Evolutionary conservation across 2,888 invertebrate species (phyloP), one percentile per base, ranked within the genome.

Genomic region (Dioctria rufipes): DNA sequence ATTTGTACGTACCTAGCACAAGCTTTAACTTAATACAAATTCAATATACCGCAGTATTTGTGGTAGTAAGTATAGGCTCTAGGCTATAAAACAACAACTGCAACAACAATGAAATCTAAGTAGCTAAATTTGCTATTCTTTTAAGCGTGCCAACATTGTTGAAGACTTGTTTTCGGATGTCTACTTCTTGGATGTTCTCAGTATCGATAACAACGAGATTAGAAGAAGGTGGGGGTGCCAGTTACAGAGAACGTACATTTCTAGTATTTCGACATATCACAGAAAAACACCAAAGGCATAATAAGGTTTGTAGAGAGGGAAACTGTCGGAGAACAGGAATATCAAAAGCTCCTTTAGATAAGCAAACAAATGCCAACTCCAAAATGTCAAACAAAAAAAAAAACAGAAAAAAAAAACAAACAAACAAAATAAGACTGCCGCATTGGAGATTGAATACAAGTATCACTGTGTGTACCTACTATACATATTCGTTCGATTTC

Each of bases 341-440:
- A 58, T 58, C 58, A 58, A 58, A 58, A 58, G 58, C 58, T 58
- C 58, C 3, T 58, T 58, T 58, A 58, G 58, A 58, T 13, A 58
- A 58, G 25, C 58, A 58, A 58, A 58, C 58, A 58, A 58, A 58
- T 8, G 4, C 8, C 58, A 5, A 58, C 8, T 11, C 11, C 4
- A 5, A 58, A 58, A 58, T 13, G 25, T 13, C 2, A 13, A 25
- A 58, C 2, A 46, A 46, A 46, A 25, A 8, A 46, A 6, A 46
- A 6, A 46, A 8, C 46, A 46, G 2, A 8, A 8, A 46, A 46
- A 46, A 1, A 0, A 25, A 25, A 25, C 25, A 25, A 25, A 25
- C 25, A 25, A 25, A 25, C 25, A 25, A 25, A 25, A 25, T 25
- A 25, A 25, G 25, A 8, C 46, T 8, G 46, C 46, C 46, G 5